A percentile compares a stretch with the other conserved stretches of the same genome.
These are phyloP conservation scores for Melitaea athalia DNA, from an alignment of 2,888 invertebrate species.

Conservation along the genomic window DNA sequence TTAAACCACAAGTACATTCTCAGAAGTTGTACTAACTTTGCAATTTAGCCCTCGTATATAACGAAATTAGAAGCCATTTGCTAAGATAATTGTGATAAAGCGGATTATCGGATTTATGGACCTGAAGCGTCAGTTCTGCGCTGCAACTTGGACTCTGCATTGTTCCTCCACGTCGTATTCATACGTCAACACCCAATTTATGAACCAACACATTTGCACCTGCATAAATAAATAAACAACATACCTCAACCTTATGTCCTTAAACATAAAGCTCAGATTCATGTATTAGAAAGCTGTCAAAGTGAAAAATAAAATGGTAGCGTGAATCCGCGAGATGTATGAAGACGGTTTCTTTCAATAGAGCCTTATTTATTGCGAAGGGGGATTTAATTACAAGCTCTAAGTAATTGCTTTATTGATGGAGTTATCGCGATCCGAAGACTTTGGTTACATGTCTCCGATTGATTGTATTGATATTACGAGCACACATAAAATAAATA, in stretches of 20 bases:
- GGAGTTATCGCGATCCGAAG: slow-evolving; percentile 45
- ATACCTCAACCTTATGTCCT: slow-evolving; percentile 19
- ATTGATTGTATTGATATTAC: slow-evolving; percentile 25
- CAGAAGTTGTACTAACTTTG: neutral
- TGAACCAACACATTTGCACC: slow-evolving; percentile 48
- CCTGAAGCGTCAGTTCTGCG: slow-evolving; percentile 42
- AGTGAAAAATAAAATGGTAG: slow-evolving; percentile 25
- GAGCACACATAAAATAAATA: slow-evolving; percentile 7
- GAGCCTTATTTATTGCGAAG: slow-evolving; percentile 64
- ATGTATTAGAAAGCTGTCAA: slow-evolving; percentile 9
- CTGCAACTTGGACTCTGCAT: slow-evolving; percentile 59
- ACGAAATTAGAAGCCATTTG: slow-evolving; percentile 48
- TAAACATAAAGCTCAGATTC: slow-evolving; percentile 35
- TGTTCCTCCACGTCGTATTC: slow-evolving; percentile 64
- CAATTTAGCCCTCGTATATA: slow-evolving; percentile 21
- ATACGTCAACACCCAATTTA: slow-evolving; percentile 75
- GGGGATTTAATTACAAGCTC: slow-evolving; percentile 69
- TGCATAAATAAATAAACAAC: slow-evolving; percentile 26
- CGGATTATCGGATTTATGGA: slow-evolving; percentile 61
- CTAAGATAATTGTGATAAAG: slow-evolving; percentile 61
- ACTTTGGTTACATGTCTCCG: slow-evolving; percentile 24
- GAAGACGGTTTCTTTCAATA: slow-evolving; percentile 58
- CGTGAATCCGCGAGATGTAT: slow-evolving; percentile 52
- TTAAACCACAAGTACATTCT: neutral
- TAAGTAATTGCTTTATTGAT: slow-evolving; percentile 65